phyloP scores from a whole-genome alignment of 2,888 invertebrate species.

The Globia sparganii region DNA sequence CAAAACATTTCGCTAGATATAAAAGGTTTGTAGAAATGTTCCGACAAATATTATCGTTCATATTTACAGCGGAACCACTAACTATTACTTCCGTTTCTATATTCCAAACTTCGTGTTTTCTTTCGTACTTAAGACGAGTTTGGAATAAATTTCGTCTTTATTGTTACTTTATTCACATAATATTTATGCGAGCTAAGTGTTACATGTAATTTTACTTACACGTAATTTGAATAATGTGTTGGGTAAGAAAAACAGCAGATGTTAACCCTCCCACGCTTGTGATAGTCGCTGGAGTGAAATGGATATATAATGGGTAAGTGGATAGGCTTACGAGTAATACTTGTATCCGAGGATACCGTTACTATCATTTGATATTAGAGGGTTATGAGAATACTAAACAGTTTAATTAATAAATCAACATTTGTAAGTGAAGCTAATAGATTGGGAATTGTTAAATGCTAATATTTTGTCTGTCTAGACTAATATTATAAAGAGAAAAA shows the following conservation, averaged over 20 bases:
- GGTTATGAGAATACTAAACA: constrained; percentile 36
- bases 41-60: constrained; percentile 31
- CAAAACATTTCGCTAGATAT: constrained; percentile 34
- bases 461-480: background rate
- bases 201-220: constrained; percentile 55
- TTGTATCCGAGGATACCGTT: constrained; percentile 31
- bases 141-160: constrained; percentile 50
- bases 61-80: constrained; percentile 20
- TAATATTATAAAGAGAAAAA: background rate
- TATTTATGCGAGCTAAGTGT: constrained; percentile 57
- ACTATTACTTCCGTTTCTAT: constrained; percentile 36
- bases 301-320: constrained; percentile 46
- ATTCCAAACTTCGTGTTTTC: constrained; percentile 28
- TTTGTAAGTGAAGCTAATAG: constrained; percentile 17
- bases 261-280: constrained; percentile 46
- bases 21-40: constrained; percentile 32
- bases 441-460: constrained; percentile 9
- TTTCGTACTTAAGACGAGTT: constrained; percentile 46
- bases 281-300: constrained; percentile 35
- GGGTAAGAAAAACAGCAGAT: constrained; percentile 55
- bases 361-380: constrained; percentile 38
- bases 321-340: constrained; percentile 36
- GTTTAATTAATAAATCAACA: constrained; percentile 37
- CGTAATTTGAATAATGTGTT: constrained; percentile 60
- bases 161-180: constrained; percentile 48